Percentiles rank a stretch among this genome's conserved stretches.
Conservation (phyloP, 2,113 vertebrate species). For the Hyperopisus bebe region DNA sequence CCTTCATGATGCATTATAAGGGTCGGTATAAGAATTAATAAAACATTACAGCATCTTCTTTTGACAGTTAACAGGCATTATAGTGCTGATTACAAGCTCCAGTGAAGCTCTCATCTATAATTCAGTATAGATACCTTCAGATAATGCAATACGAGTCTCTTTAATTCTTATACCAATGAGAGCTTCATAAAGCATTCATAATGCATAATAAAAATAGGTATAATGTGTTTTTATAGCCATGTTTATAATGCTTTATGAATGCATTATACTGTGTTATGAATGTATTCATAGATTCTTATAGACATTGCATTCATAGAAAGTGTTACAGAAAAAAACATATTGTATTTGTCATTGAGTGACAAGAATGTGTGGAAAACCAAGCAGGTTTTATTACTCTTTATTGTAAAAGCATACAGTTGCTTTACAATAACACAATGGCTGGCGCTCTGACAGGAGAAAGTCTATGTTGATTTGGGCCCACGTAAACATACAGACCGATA, state of each 20-base stretch:
- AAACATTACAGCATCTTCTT: too few relatives aligned
- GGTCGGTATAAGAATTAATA: too few relatives aligned
- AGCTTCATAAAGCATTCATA: not conserved
- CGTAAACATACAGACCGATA: not conserved
- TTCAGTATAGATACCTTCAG: too few relatives aligned
- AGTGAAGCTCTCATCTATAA: too few relatives aligned
- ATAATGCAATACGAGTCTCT: not conserved
- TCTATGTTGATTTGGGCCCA: not conserved
- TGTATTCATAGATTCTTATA: too few relatives aligned
- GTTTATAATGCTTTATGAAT: too few relatives aligned
- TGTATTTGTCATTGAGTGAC: not conserved
- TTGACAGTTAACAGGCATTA: too few relatives aligned
- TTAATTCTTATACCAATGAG: too few relatives aligned
- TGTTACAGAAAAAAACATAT: not conserved
- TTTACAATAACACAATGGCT: not conserved
- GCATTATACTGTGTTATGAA: too few relatives aligned
- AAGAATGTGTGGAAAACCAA: too few relatives aligned
- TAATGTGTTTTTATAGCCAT: not conserved
- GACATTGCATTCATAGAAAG: too few relatives aligned
- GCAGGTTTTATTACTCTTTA: not conserved
- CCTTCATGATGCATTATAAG: not conserved
- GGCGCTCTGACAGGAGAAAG: not conserved
- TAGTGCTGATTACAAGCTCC: too few relatives aligned
- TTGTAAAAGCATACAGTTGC: not conserved
- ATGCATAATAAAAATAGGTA: not conserved